Base-by-base conservation (phyloP, 2,113 vertebrate genomes). In the Ranitomeya variabilis region DNA sequence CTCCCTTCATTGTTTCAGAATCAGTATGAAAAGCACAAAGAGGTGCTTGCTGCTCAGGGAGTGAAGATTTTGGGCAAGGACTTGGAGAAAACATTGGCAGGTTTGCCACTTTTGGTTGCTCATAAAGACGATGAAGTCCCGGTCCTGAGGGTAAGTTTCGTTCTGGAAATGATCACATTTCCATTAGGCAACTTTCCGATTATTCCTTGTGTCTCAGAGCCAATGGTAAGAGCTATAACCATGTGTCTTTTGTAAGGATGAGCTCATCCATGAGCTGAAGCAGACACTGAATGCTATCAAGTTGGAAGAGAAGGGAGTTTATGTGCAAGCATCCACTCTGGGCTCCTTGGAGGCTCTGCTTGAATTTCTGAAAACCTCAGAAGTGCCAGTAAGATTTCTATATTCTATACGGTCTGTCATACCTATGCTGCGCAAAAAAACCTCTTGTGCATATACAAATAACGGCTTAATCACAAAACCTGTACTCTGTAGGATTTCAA, bases 11-110 rank as follows among this genome's bases (percentile, higher is more conserved):
- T 79, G 52, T 91, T 92, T 4, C 90, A 99, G 98, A 99, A 95
- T 91, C 97, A 96, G 83, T 99, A 99, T 37, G 98, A 99, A 94
- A 99, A 99, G 92, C 97, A 99, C 94, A 99, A 99, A 94, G 98
- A 99, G 90, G 97, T 99, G 0, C 92, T 93, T 21, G 97, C 97
- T 76, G 94, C 98, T 87, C 98, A 99, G 91, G 98, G 98, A 0
- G 98, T 99, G 66, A 99, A 99, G 95, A 98, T 99, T 91, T 96
- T 99, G 88, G 98, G 98, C 1, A 99, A 99, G 88, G 98, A 99
- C 90, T 92, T 99, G 92, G 98, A 99, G 91, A 99, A 99, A 92
- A 93, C 98, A 0, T 62, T 99, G 90, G 98, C 98, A 2, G 98
- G 98, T 26, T 96, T 99, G 89, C 98, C 98, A 0, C 91, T 99